Base-by-base conservation (phyloP, 2,113 vertebrate genomes). In the Vimba vimba region DNA sequence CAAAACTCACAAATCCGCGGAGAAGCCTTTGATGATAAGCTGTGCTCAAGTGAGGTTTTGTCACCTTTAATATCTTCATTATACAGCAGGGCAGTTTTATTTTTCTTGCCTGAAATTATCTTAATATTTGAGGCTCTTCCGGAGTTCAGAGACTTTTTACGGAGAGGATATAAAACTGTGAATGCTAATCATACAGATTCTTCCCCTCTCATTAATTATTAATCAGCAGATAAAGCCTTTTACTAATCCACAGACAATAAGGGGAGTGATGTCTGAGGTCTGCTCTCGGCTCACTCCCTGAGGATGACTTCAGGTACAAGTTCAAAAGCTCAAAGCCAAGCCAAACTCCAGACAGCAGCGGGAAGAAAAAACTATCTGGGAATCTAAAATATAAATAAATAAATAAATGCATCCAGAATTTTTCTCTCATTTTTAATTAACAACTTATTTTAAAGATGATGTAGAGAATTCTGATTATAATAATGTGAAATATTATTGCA, bases 1-100 rank as follows among this genome's bases (percentile, higher is more conserved):
- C 88, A 87, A 85, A 92, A 84, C 79, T 60, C 59, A 82, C 57
- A 89, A 92, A 90, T 90, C 87, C 89, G 83, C 64, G 74, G 69
- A 87, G 86, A 87, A 89, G 79, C 62, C 90, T 91, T 90, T 89
- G 90, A 91, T 85, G 90, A 92, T 90, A 84, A 90, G 90, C 76
- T 82, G 68, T 27, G 78, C 89, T 89, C 83, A 79, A 85, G 86
- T 83, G 64, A 62, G 75, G 68, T 84, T 89, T 91, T 92, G 88
- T 90, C 89, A 91, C 90, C 87, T 91, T 89, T 89, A 85, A 84
- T 89, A 89, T 89, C 87, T 89, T 86, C 87, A 71, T 85, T 87
- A 64, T 81, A 60, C 76, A 69, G 69, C 78, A 66, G 68, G 71
- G 84, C 79, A 83, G 79, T 88, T 90, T 89, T 86, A 86, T 83